Conservation (phyloP, 1,140 invertebrate genomes). For the Apolygus lucorum region DNA sequence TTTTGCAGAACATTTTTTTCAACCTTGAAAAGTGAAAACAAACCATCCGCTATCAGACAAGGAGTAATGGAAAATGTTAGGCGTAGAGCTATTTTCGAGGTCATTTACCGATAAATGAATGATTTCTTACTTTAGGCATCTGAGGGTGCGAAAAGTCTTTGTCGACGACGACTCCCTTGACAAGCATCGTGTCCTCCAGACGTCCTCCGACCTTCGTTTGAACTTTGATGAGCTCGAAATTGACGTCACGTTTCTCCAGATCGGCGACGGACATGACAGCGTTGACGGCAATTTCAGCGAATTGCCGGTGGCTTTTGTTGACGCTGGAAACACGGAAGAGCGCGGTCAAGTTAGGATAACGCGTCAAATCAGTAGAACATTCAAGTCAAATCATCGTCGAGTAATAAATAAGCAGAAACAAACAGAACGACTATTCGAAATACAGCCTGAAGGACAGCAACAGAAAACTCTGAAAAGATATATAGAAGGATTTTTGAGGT, state of each 20-base stretch:
- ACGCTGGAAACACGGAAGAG: slow-evolving; percentile 52
- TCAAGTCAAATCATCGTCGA: not conserved
- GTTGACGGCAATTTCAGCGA: slow-evolving; percentile 98
- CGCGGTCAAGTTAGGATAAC: no score
- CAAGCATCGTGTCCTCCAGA: slow-evolving; percentile 93
- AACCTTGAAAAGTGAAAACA: no score
- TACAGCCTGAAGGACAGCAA: no score
- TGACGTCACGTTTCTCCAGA: slow-evolving; percentile 88
- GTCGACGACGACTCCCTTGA: slow-evolving; percentile 94
- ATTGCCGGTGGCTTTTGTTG: slow-evolving; percentile 84
- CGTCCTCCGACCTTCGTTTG: slow-evolving; percentile 96
- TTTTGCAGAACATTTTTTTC: no score
- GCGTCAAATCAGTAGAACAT: slow-evolving; percentile 22
- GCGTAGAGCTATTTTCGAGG: no score
- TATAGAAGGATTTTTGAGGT: no score
- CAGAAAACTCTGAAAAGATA: no score
- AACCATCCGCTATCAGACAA: no score
- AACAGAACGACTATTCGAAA: no score
- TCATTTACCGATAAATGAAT: no score
- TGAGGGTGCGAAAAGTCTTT: slow-evolving; percentile 99
- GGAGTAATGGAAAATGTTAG: slow-evolving; percentile 10
- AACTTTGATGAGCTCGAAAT: slow-evolving; percentile 98
- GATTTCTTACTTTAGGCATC: slow-evolving; percentile 90
- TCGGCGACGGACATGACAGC: slow-evolving; percentile 92
- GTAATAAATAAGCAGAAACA: no score